Base-by-base conservation (phyloP, 1,140 invertebrate genomes). In the Ladona fulva region DNA sequence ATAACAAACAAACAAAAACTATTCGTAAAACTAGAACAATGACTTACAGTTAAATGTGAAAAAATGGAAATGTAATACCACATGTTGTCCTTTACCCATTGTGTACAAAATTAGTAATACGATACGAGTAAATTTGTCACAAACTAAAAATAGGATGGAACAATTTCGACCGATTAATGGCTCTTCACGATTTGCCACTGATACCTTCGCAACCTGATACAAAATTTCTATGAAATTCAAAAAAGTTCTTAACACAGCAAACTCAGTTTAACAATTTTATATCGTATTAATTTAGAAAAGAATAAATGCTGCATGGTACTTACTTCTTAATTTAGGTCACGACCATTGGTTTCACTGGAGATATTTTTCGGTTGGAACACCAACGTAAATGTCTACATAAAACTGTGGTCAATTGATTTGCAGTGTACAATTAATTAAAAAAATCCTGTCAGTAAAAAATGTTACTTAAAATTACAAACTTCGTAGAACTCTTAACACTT, bases 271-370 rank as follows among this genome's bases (percentile, higher is more conserved):
- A 5, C 1, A 1, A 37, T 37, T 37, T 37, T 37, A 37, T 37
- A 37, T 8, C 29, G 8, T 37, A 37, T 37, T 37, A 66, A 66
- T 66, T 22, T 19, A 66, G 3, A 66, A 22, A 16, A 66, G 52
- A 66, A 66, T 16, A 22, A 66, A 66, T 66, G 52, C 52, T 66
- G 52, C 52, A 66, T 66, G 52, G 52, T 66, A 66, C 52, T 66
- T 22, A 66, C 52, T 66, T 66, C 29, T 66, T 66, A 66, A 66
- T 66, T 66, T 66, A 66, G 52, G 52, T 66, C 52, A 66, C 52
- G 52, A 66, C 52, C 52, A 66, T 66, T 22, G 16, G 52, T 66
- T 66, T 66, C 52, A 66, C 52, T 66, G 16, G n/a, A 19, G n/a
- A 66, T 66, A 19, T 19, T 66, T 66, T 66, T 66, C 52, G 52